Evolutionary conservation across 2,888 invertebrate genomes (phyloP), one percentile per base, ranked within the genome.

Genomic region (Eupithecia pulchellata): DNA sequence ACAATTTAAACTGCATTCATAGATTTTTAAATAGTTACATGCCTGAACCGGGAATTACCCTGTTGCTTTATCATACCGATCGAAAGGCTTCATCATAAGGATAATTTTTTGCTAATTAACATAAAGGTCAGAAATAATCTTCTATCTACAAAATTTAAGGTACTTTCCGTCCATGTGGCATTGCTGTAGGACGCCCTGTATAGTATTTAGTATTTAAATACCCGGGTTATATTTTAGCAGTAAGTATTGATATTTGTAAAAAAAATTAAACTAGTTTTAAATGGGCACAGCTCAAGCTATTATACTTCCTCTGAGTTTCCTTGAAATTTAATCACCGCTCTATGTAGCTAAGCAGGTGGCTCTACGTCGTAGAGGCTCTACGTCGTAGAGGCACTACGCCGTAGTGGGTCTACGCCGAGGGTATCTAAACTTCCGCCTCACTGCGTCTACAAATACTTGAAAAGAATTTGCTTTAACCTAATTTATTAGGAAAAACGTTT

Each of bases 381-480:
- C 20, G 13, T 1, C 52, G 52, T 52, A 25, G 52, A 20, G 1
- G 9, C 8, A 20, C 13, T 27, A 57, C 29, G 57, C 14, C 57
- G 57, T 57, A 57, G 57, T 0, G 29, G 14, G 6, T 55, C 27
- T 55, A 55, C 55, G 55, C 4, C 52, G 52, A 20, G 14, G 57
- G 29, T n/a, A 57, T 29, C 5, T 57, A 57, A 27, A 17, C 14
- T 27, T 27, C 14, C 29, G 57, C 29, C 29, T 29, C 29, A 17
- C 57, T 29, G 29, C 14, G 57, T 29, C 17, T 57, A 57, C 17
- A 29, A 57, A 57, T 57, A 57, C 57, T 57, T 57, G 57, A 57
- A 8, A 6, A 57, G 27, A 29, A 57, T 29, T 57, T 29, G 29
- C 29, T 29, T 55, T 55, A 14, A 27, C 2, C 29, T 57, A 29